Conservation (phyloP, 2,888 invertebrate genomes). For the Erynnis tages region DNA sequence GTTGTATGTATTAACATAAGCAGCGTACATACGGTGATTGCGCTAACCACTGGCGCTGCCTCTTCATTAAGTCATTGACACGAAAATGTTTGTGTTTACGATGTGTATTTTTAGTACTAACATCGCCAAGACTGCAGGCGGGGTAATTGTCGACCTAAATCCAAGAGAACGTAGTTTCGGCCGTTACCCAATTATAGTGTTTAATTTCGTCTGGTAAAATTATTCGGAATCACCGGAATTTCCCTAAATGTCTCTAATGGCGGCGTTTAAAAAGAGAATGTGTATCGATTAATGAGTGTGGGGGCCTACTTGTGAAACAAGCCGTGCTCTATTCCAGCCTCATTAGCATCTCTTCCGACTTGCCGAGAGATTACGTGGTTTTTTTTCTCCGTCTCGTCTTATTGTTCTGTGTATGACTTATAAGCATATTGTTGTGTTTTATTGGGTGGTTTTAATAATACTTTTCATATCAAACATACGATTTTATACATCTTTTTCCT, state of each 20-base stretch:
- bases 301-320: constrained; percentile 62
- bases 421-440: neutral
- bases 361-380: constrained; percentile 9
- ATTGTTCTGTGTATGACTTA: constrained; percentile 1
- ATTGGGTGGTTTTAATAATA: no score
- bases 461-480: no score
- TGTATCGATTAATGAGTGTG: constrained; percentile 62
- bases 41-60: constrained; percentile 16
- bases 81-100: constrained; percentile 14
- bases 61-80: constrained; percentile 24
- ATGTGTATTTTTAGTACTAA: constrained; percentile 11
- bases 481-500: no score
- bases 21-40: constrained; percentile 13
- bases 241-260: constrained; percentile 17
- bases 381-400: constrained; percentile 12
- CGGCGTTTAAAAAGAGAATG: constrained; percentile 43
- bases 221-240: constrained; percentile 26
- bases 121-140: constrained; percentile 8
- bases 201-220: constrained; percentile 36
- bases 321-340: constrained; percentile 55
- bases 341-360: constrained; percentile 47
- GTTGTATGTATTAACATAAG: constrained; percentile 12
- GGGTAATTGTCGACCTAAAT: constrained; percentile 27
- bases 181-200: constrained; percentile 15
- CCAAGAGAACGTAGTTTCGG: constrained; percentile 13